phyloP scores from a whole-genome alignment of 1,140 invertebrate genomes.

The Cydia splendana region DNA sequence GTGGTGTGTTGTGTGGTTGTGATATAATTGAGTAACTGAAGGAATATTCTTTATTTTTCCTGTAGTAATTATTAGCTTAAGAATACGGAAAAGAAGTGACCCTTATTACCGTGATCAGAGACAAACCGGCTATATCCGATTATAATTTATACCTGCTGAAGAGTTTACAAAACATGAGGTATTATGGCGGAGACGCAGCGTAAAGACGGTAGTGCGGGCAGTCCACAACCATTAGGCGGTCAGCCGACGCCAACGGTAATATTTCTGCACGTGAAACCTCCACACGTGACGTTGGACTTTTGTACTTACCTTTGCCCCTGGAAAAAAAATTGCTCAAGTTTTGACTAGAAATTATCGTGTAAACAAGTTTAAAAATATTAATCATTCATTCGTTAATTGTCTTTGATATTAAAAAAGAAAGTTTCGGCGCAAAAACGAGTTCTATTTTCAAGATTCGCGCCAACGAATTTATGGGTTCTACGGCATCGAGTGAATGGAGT shows the following conservation, averaged over 20 bases:
- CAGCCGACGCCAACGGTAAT: slow-evolving; percentile 38
- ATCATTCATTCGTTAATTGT: background rate
- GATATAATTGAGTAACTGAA: too few relatives aligned
- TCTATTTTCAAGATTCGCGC: slow-evolving; percentile 14
- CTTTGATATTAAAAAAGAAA: background rate
- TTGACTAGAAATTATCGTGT: background rate
- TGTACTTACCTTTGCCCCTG: background rate
- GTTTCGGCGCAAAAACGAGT: background rate
- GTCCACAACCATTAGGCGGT: slow-evolving; percentile 17
- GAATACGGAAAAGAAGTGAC: slow-evolving; percentile 23
- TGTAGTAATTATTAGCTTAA: background rate
- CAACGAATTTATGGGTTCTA: slow-evolving; percentile 50
- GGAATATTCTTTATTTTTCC: background rate
- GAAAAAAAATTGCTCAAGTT: background rate
- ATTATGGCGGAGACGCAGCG: slow-evolving; percentile 36
- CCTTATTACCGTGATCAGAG: background rate
- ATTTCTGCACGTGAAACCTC: slow-evolving; percentile 25
- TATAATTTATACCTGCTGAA: slow-evolving; percentile 35
- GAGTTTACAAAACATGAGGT: slow-evolving; percentile 57
- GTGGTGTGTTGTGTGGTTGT: too few relatives aligned
- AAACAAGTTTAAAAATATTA: background rate
- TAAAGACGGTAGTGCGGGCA: slow-evolving; percentile 37
- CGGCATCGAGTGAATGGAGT: slow-evolving; percentile 48
- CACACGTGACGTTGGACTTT: slow-evolving; percentile 8
- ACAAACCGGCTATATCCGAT: slow-evolving; percentile 40